Evolutionary conservation across 2,797 vertebrate genomes (phyloP).

Genomic region (Galago senegalensis): DNA sequence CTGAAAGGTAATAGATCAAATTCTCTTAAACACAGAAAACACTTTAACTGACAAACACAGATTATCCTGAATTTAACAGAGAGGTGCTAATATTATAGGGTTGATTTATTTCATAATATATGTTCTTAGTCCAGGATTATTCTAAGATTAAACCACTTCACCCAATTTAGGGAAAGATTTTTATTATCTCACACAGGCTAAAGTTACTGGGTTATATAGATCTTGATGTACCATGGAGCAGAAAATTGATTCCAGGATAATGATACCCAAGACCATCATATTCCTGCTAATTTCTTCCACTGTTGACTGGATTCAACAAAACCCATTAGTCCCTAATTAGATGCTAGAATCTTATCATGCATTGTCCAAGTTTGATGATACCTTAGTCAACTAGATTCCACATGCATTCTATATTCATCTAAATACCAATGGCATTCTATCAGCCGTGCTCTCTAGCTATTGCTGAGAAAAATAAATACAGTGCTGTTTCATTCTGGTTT

Average conservation of each 20-base stretch:
- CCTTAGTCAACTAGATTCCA: not conserved
- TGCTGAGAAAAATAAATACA: not conserved
- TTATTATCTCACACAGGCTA: not conserved
- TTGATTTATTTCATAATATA: not conserved
- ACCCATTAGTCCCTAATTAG: not conserved
- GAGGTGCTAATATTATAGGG: not conserved
- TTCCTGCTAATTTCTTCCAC: not conserved
- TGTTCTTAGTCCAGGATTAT: constrained; percentile 15
- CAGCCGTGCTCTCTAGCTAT: not conserved
- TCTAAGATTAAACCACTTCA: not conserved
- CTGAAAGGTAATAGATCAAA: not conserved
- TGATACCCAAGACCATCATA: not conserved
- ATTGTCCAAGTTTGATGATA: not conserved
- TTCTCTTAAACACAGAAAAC: constrained; percentile 29
- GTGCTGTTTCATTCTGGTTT: not conserved
- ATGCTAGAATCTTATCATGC: not conserved
- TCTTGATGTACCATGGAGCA: not conserved
- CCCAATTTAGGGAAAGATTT: not conserved
- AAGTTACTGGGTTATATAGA: not conserved
- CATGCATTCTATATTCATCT: not conserved
- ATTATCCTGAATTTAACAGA: not conserved
- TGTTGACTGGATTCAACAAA: constrained; percentile 17
- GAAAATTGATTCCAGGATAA: not conserved
- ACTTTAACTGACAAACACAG: not conserved
- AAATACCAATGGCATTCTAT: not conserved